Evolutionary conservation across 2,113 vertebrate species (phyloP).

Genomic region (Xenus cinereus): DNA sequence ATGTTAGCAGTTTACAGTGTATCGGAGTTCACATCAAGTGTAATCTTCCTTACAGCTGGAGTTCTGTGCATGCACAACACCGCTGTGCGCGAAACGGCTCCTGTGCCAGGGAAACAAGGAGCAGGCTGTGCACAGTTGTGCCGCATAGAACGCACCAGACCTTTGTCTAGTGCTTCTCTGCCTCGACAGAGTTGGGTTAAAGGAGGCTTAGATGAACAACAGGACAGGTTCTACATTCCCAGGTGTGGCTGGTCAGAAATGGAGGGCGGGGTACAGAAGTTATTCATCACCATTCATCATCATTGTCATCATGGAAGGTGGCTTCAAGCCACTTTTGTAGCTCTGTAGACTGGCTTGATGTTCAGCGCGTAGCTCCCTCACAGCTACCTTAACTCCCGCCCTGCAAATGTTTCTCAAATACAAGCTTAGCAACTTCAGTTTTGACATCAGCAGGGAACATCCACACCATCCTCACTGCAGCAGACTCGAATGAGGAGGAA

Average conservation of each 20-base stretch:
- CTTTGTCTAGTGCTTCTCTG: neutral
- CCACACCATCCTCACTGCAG: neutral
- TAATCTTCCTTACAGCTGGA: neutral
- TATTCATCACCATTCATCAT: neutral
- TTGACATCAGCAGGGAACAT: neutral
- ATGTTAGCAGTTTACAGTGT: neutral
- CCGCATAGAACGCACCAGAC: neutral
- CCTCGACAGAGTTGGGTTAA: neutral
- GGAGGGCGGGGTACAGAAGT: neutral
- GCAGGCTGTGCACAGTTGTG: neutral
- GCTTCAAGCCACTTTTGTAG: neutral
- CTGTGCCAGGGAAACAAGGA: neutral
- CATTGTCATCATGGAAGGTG: neutral
- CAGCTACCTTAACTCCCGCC: neutral
- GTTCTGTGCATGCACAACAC: neutral
- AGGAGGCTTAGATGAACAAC: neutral
- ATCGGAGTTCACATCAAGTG: neutral
- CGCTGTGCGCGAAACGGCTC: neutral
- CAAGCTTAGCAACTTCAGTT: neutral
- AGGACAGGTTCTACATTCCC: neutral
- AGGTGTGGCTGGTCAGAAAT: neutral
- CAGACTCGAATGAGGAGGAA: neutral
- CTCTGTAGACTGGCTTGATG: neutral
- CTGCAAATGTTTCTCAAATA: neutral
- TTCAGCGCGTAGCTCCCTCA: neutral